Base-by-base conservation (phyloP, 2,888 invertebrate species). In the Scrobipalpa costella region DNA sequence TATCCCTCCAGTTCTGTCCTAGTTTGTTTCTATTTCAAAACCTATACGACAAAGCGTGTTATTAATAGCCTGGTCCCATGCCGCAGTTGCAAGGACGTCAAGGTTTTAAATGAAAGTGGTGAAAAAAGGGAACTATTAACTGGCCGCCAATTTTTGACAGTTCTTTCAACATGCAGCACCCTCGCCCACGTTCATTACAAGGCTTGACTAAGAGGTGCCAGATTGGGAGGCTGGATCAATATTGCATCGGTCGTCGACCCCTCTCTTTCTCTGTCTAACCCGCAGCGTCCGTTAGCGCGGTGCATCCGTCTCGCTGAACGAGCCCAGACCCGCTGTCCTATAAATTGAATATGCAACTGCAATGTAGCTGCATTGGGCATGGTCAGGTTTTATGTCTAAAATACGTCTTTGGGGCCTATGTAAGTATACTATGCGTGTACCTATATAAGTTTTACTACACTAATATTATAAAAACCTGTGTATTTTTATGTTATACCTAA, bases 251-350 rank as follows among this genome's bases (percentile, higher is more conserved):
- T 64, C 75, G 76, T 84, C 83, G 73, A 83, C 83, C 76, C 71
- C 82, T 84, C 83, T 84, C 44, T 73, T 69, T 66, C 61, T 79
- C 76, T 69, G 65, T 71, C 68, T 70, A 69, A 71, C 70, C 70
- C 72, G 62, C 64, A 63, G 62, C 69, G 69, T 27, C 55, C 33
- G 3, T 19, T 2, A 13, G 21, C 19, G 34, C 55, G 34, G 7
- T 33, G 52, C 2, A 15, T 15, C n/a, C n/a, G n/a, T 47, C 49
- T 60, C 60, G 7, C 38, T 38, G 52, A 11, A 9, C 8, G 9
- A 19, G 38, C 15, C 71, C 63, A 66, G 71, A 68, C 71, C 72
- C 62, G 66, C 69, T 79, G 73, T 68, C 73, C 73, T 74, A 76
- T 76, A 78, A 74, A 78, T 75, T 71, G 69, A 69, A 68, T 70